Base-by-base conservation (phyloP, 1,140 invertebrate species). In the Lepidurus arcticus region DNA sequence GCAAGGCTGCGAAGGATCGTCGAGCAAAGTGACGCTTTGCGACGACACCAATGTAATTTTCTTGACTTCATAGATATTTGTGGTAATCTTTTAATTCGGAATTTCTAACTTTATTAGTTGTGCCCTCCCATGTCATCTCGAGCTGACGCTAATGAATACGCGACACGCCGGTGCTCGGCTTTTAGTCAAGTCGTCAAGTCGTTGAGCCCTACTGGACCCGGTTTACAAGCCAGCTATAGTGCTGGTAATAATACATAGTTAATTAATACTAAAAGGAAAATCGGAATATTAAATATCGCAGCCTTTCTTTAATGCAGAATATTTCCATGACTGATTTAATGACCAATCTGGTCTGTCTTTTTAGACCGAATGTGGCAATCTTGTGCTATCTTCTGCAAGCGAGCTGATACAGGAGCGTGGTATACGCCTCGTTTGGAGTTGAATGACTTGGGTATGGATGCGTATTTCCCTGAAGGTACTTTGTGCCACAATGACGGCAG, bases 391-490 rank as follows among this genome's bases (percentile, higher is more conserved):
- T 93, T 92, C 83, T 93, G 92, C 82, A 86, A 88, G 74, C 87
- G 90, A 13, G 87, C 86, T 73, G 88, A 89, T 80, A 89, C 87
- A 42, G 88, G 88, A 1, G 88, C 88, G 1, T 93, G 88, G 85
- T 93, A 93, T 82, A 90, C 92, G 1, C 91, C 92, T 2, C 85
- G 91, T 5, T 85, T 92, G 4, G 91, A 93, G 84, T 85, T 93
- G 45, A 91, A 92, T 82, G 90, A 91, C 82, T 84, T 90, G 34
- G 90, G 90, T 7, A 84, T 91, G 7, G 89, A 91, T 81, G 89
- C 91, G 0, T 92, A 92, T 84, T 92, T 92, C 82, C 92, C 92
- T 0, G 92, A 93, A 84, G 92, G 92, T 1, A 93, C 92, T 5
- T 92, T 91, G 91, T 93, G 92, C 81, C 91, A 93, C 82, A 85